Evolutionary conservation across 2,113 vertebrate genomes (phyloP), one percentile per base, ranked within the genome.

Genomic region (Psettodes erumei): DNA sequence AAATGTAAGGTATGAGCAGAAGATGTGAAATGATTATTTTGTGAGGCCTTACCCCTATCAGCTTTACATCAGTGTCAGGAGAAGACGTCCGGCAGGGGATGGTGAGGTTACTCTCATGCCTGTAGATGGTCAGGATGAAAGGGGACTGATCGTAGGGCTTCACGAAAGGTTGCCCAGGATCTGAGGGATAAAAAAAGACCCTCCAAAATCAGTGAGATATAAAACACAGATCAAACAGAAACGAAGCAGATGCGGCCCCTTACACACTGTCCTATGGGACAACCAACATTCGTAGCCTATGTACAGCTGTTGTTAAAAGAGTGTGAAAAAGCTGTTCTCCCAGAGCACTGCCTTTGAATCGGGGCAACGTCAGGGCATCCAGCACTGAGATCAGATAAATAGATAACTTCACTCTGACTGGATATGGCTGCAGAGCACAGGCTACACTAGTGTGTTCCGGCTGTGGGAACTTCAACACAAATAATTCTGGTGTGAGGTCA

Each of bases 1-100:
- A 70, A 53, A 8, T 27, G 16, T 3, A 45, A 21, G 27, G 6
- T 27, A 54, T 10, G 3, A 21, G 32, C n/a, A 53, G 33, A 47
- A 40, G 13, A 6, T 56, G 21, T 45, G 7, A n/a, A 28, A 32
- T 33, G 25, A 63, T 18, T 21, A 16, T 37, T 59, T 55, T 63
- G 47, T 42, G 40, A 65, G 35, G 71, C 48, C 95, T 95, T 88
- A 98, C 96, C 91, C 66, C 82, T 25, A 3, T 75, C 59, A 97
- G 90, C 16, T 66, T 89, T 16, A 96, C 95, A 12, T 2, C 48
- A 82, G 90, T 77, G 21, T 94, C 83, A 48, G 96, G 96, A 0
- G 91, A 95, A 40, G 95, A 94, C 12, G 96, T 96, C 18, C 94
- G 86, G 79, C 96, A 98, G 11, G 96, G 96, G 11, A 98, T 38